Conservation (phyloP, 1,140 invertebrate species). For the Ceratosolen fusciceps region DNA sequence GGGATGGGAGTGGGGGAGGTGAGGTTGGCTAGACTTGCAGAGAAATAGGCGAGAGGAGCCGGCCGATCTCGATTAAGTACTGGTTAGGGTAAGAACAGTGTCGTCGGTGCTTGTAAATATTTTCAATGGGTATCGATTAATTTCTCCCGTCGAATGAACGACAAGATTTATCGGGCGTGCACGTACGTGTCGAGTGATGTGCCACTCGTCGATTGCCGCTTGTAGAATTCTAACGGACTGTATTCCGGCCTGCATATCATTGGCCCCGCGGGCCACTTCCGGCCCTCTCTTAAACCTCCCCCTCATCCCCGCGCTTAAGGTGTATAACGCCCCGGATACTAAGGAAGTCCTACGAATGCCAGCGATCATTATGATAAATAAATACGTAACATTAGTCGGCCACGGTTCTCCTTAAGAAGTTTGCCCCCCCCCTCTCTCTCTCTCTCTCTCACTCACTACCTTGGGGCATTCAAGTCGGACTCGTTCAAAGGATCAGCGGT, state of each 20-base stretch:
- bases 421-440: no score
- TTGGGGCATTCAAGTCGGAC: no score
- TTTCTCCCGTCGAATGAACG: background rate
- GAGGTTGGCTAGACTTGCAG: no score
- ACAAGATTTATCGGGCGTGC: background rate
- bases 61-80: no score
- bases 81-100: background rate
- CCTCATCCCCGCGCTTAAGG: conserved; percentile 4
- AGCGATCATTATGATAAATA: no score
- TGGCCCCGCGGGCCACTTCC: conserved; percentile 44
- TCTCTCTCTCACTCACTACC: no score
- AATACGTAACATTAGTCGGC: no score
- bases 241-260: conserved; percentile 50
- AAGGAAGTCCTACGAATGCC: background rate
- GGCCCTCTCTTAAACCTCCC: no score
- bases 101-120: background rate
- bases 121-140: background rate
- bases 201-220: conserved; percentile 36
- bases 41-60: no score
- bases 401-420: no score
- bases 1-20: no score
- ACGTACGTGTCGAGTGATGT: background rate
- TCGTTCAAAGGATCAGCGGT: no score
- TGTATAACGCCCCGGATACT: background rate
- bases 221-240: conserved; percentile 43